Evolutionary conservation across 2,888 invertebrate genomes (phyloP), one percentile per base, ranked within the genome.

Genomic region (Chrysolina oricalcia): DNA sequence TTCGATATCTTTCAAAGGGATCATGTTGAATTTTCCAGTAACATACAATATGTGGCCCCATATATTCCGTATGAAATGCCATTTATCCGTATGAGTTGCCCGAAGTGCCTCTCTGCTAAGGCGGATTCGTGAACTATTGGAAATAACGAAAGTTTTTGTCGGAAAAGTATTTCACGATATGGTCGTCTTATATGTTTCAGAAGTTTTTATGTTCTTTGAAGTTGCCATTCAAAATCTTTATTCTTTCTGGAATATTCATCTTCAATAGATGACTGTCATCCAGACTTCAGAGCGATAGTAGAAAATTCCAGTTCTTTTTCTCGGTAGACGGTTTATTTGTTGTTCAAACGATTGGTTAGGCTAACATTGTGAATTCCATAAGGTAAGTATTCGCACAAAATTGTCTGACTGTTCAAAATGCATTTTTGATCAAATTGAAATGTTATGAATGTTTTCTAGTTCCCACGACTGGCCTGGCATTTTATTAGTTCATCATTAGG

Each of bases 1-100:
- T 35, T 59, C 59, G 23, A 59, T 59, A 59, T 59, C 59, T 59
- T 59, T 35, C 59, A 59, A 59, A 59, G 59, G 59, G 35, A 59
- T 59, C 59, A 59, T 59, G 59, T 59, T 59, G 59, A 59, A 27
- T 59, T 59, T 59, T 59, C 59, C 59, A 27, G 27, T 11, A 35
- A 59, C 59, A 59, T 59, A 17, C 59, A n/a, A 59, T 59, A 59
- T 59, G 59, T 59, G 59, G 59, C 23, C 15, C 59, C 35, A 35
- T 35, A 59, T 59, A 59, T 59, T 59, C 59, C 59, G 27, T 21
- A 53, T 21, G 53, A 53, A 53, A 53, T 23, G 35, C 35, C 35
- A 59, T 59, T 59, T 35, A 59, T 35, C n/a, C 27, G 10, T 23
- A 35, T 23, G 35, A 46, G 35, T 35, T 59, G 59, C 35, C n/a